Evolutionary conservation across 2,797 vertebrate species (phyloP).

Genomic region (Sardinella longiceps): DNA sequence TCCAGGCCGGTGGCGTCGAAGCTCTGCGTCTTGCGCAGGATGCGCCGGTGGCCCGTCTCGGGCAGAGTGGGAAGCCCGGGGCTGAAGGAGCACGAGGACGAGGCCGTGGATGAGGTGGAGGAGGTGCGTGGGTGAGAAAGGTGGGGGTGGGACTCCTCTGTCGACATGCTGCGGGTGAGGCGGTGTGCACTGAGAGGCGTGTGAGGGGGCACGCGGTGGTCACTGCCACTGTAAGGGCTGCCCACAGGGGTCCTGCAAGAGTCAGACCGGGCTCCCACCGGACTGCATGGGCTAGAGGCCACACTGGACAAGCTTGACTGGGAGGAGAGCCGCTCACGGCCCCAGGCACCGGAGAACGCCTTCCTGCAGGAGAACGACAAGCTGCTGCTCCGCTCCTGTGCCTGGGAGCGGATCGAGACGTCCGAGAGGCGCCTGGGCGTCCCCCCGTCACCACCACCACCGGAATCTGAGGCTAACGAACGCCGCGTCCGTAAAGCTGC

Average conservation of each 20-base stretch:
- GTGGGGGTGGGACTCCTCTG: slow-evolving; percentile 63
- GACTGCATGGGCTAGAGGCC: slow-evolving; percentile 49
- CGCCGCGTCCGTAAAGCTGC: slow-evolving; percentile 70
- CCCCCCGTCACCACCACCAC: slow-evolving; percentile 40
- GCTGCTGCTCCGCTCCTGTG: slow-evolving; percentile 63
- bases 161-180: slow-evolving; percentile 63
- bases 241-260: slow-evolving; percentile 1
- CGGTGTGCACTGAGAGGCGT: slow-evolving; percentile 60
- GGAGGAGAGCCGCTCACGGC: slow-evolving; percentile 56
- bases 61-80: slow-evolving; percentile 44
- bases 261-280: slow-evolving; percentile 41
- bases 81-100: slow-evolving; percentile 43
- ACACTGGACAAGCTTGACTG: slow-evolving; percentile 53
- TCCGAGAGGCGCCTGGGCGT: slow-evolving; percentile 62
- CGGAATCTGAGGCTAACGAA: slow-evolving; percentile 35
- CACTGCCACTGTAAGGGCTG: slow-evolving; percentile 42
- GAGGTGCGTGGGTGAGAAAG: slow-evolving; percentile 37
- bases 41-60: slow-evolving; percentile 60
- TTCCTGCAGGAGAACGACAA: slow-evolving; percentile 63
- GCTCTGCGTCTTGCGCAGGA: slow-evolving; percentile 87
- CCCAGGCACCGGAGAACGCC: slow-evolving; percentile 60
- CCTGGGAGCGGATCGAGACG: slow-evolving; percentile 34
- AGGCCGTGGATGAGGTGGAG: slow-evolving; percentile 36
- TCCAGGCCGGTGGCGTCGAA: slow-evolving; percentile 79
- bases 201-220: slow-evolving; percentile 48